Percentiles rank a stretch among this genome's conserved stretches.
phyloP scores from a whole-genome alignment of 2,888 invertebrate species.

The Drosophila subquinaria region DNA sequence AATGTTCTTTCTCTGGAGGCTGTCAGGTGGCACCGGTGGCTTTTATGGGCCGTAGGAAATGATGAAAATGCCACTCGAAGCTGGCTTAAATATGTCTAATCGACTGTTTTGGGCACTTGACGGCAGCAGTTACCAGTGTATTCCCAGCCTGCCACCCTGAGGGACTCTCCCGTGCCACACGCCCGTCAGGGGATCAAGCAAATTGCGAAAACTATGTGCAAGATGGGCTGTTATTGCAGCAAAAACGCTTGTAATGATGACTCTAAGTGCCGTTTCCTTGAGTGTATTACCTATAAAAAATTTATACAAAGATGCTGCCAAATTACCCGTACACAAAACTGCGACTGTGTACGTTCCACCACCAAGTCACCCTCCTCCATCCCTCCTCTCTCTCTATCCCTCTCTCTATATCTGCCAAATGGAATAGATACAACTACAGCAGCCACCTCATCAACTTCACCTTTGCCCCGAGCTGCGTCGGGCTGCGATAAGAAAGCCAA shows the following conservation, averaged over 20 bases:
- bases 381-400: conserved; percentile 3
- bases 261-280: conserved; percentile 86
- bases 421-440: conserved; percentile 48
- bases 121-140: conserved; percentile 63
- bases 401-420: not conserved
- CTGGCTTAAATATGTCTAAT: conserved; percentile 74
- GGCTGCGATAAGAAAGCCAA: conserved; percentile 60
- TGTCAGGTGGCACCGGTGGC: conserved; percentile 64
- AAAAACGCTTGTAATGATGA: conserved; percentile 86
- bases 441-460: conserved; percentile 54
- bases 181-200: conserved; percentile 82
- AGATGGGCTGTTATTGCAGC: conserved; percentile 86
- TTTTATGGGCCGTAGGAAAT: conserved; percentile 62
- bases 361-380: conserved; percentile 23
- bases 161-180: conserved; percentile 19
- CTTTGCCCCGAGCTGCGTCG: conserved; percentile 35
- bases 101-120: conserved; percentile 73
- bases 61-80: conserved; percentile 67
- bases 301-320: conserved; percentile 81
- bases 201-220: conserved; percentile 86
- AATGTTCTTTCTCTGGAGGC: conserved; percentile 1
- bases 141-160: conserved; percentile 14
- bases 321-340: conserved; percentile 62
- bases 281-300: conserved; percentile 86
- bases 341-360: conserved; percentile 47